These are phyloP conservation scores for Amblyopsis hoosieri DNA, from an alignment of 2,797 vertebrate species.

Conservation along the genomic window DNA sequence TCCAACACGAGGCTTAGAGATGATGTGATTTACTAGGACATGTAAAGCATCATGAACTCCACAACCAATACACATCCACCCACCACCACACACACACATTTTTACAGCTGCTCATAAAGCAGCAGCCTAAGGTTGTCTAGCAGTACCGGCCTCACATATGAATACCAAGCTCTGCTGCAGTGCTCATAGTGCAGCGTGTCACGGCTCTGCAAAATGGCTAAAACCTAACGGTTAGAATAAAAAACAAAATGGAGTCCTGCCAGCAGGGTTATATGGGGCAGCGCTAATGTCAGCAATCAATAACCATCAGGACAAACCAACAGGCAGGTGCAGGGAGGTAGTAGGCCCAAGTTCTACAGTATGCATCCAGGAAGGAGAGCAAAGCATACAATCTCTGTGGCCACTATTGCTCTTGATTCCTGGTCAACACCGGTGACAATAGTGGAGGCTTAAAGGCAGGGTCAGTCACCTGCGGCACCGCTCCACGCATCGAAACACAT, in stretches of 20 bases:
- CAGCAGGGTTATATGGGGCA: conserved; percentile 1
- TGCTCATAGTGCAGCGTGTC: conserved; percentile 52
- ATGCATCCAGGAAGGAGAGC: no score
- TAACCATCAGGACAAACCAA: conserved; percentile 4
- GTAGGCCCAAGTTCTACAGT: no score
- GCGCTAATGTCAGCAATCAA: conserved; percentile 13
- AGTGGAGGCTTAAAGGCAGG: no score
- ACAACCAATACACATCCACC: conserved; percentile 13
- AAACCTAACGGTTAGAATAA: conserved; percentile 16
- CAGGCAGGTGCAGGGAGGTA: neutral
- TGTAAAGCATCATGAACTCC: conserved; percentile 33
- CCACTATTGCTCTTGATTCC: no score
- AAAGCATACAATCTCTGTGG: no score
- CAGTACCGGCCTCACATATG: conserved; percentile 52
- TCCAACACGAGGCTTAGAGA: conserved; percentile 6
- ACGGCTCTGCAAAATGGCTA: conserved; percentile 27
- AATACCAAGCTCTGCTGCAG: conserved; percentile 61
- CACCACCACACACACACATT: conserved; percentile 21
- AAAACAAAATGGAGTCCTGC: conserved; percentile 4
- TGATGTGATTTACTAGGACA: conserved; percentile 47
- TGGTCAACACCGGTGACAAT: no score
- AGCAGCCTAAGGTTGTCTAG: conserved; percentile 58
- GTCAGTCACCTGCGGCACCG: no score
- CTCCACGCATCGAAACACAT: no score
- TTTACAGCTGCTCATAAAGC: conserved; percentile 52